Base-by-base conservation (phyloP, 2,113 vertebrate genomes). In the Misgurnus mizolepis region DNA sequence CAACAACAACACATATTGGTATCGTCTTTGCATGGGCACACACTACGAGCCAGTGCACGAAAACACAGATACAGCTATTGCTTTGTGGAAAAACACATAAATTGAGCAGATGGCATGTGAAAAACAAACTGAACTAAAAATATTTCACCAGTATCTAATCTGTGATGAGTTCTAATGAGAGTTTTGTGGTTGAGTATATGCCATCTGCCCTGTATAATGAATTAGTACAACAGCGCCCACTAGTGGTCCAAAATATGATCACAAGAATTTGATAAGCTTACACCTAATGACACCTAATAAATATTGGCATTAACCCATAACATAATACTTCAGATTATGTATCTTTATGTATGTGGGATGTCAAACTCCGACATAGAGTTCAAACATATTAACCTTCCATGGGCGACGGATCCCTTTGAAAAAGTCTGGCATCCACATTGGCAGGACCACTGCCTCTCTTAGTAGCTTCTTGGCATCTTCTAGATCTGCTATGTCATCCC, bases 391-490 rank as follows among this genome's bases (percentile, higher is more conserved):
- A 45, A 99, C 98, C 94, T 98, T 99, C 98, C 98, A 99, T 0
- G 98, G 98, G 72, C 98, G 95, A 82, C 98, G 95, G 84, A 99
- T 99, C 80, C 98, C 95, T 87, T 97, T 99, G 90, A 99, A 99
- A 91, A 98, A 99, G 85, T 99, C 97, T 5, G 98, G 98, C 97
- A 99, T 99, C 98, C 97, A 99, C 97, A 99, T 98, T 0, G 98
- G 97, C 87, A 99, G 88, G 65, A 99, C 98, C 87, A 99, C 97
- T 8, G 98, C 98, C 91, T 99, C 98, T 82, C 97, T 96, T 83
- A 93, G 86, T 65, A 93, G 87, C 84, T 92, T 92, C 90, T 99
- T 99, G 73, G 97, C 97, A 80, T 98, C 96, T 85, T 97, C 96
- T 89, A 99, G 92, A 85, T 99, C 98, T 88, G 98, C 98, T 69